Percentiles rank a stretch among this genome's conserved stretches.
These are phyloP conservation scores for Anthophora plumipes DNA, from an alignment of 2,888 invertebrate genomes.

Conservation along the genomic window DNA sequence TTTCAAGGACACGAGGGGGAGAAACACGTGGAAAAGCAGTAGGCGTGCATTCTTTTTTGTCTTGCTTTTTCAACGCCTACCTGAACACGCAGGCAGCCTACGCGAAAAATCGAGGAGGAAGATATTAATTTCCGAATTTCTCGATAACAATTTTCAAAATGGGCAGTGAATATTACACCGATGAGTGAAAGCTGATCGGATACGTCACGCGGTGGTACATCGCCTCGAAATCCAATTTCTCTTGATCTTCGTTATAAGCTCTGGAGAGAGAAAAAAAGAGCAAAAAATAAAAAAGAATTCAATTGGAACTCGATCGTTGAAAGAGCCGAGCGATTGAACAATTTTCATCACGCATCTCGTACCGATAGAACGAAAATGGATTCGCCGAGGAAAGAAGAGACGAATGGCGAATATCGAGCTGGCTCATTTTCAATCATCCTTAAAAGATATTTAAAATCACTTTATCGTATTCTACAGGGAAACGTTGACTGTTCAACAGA, in stretches of 20 bases:
- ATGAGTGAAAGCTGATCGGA: not conserved
- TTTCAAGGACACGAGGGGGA: too few relatives aligned
- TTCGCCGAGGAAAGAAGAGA: not conserved
- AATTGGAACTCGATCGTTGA: not conserved
- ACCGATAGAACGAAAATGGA: not conserved
- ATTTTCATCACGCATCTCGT: not conserved
- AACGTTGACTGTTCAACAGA: too few relatives aligned
- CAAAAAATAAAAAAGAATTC: too few relatives aligned
- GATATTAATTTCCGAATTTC: not conserved
- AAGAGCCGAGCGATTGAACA: not conserved
- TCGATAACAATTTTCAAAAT: not conserved
- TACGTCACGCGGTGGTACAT: too few relatives aligned
- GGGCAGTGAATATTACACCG: not conserved
- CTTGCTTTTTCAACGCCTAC: too few relatives aligned
- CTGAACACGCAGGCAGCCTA: not conserved
- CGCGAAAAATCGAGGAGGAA: not conserved
- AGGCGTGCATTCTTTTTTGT: too few relatives aligned
- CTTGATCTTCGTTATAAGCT: not conserved
- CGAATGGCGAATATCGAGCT: not conserved
- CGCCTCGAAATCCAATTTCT: not conserved
- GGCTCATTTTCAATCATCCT: not conserved
- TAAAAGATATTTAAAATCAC: not conserved
- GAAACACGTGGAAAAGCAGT: too few relatives aligned
- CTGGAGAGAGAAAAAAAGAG: too few relatives aligned
- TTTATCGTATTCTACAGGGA: too few relatives aligned